Evolutionary conservation across 2,797 vertebrate genomes (phyloP).

Genomic region (Leuciscus waleckii): DNA sequence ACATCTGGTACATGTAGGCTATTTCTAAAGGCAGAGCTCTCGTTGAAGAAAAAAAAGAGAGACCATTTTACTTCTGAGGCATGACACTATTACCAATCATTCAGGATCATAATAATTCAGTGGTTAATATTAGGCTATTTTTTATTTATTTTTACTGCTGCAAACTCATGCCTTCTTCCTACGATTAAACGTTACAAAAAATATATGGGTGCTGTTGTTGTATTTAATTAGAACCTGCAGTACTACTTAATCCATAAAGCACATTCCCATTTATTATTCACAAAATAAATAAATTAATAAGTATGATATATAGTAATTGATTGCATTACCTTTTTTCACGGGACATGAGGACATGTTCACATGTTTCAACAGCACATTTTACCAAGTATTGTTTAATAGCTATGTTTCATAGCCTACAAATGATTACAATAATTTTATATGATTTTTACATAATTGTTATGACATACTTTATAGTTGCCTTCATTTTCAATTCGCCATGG

Average conservation of each 20-base stretch:
- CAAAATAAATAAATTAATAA: not conserved
- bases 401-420: not conserved
- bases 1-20: slow-evolving; percentile 66
- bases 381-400: not conserved
- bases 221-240: not conserved
- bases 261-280: not conserved
- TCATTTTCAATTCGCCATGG: not conserved
- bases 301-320: too few species aligned
- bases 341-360: not conserved
- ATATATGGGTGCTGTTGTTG: not conserved
- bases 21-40: not conserved
- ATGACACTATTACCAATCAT: not conserved
- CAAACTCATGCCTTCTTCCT: not conserved
- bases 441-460: not conserved
- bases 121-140: not conserved
- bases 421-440: not conserved
- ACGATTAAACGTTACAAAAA: not conserved
- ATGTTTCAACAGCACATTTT: not conserved
- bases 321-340: too few species aligned
- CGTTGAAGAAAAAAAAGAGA: not conserved
- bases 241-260: not conserved
- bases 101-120: not conserved
- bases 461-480: not conserved
- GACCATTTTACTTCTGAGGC: not conserved
- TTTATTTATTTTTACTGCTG: not conserved